Base-by-base conservation (phyloP, 2,888 invertebrate species). In the Ptilodon capucinus region DNA sequence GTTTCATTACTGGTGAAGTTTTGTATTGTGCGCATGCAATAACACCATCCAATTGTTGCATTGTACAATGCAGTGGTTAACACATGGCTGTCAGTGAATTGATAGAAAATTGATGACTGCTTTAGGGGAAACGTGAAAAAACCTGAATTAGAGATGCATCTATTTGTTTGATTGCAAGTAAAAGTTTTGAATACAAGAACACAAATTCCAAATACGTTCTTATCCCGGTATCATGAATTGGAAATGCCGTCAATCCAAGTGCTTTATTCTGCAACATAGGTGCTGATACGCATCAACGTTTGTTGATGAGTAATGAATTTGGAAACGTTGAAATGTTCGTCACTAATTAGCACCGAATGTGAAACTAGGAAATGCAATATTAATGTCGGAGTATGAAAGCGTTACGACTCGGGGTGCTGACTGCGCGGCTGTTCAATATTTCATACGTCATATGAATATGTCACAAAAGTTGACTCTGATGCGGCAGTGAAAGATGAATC, bases 1-100 rank as follows among this genome's bases (percentile, higher is more conserved):
- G 74, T 74, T 75, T 75, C 67, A 73, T 74, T 75, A 70, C 54
- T 64, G 70, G 54, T 64, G 68, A 68, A 66, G 62, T 71, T 69
- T 59, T 68, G 66, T 60, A 62, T 71, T 66, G 65, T 64, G 60
- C 50, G 45, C 46, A 43, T 60, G 61, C 61, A 65, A 62, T 71
- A 68, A 69, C 60, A 60, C 49, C 48, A 42, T 53, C 46, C 54
- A 50, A 67, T 60, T 67, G 68, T 65, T 68, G 64, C 57, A 59
- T 64, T 50, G 46, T 48, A 28, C 4, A 2, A n/a, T 28, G 7
- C 28, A 28, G 25, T 8, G 28, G n/a, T 28, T 28, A 11, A 23
- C n/a, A n/a, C n/a, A n/a, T n/a, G n/a, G n/a, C n/a, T 53, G 49
- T 23, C 23, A 23, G 23, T 23, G 8, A n/a, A n/a, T n/a, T n/a